Evolutionary conservation across 2,888 invertebrate genomes (phyloP), one percentile per base, ranked within the genome.

Genomic region (Pheosia tremula): DNA sequence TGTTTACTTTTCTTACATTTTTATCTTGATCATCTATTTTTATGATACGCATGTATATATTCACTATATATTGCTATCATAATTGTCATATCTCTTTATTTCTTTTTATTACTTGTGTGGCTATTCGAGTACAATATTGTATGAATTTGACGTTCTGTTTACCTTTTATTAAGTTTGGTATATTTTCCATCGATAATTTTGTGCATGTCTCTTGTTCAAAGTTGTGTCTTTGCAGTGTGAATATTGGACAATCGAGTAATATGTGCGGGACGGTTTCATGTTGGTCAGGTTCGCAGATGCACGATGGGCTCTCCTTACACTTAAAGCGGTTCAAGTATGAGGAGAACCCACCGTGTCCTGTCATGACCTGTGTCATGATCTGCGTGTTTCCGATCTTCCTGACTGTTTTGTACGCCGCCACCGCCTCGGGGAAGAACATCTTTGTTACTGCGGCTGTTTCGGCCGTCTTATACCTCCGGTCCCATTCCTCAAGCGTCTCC

Each of bases 301-400:
- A 69, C 38, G 69, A 60, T 55, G 67, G 62, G 56, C 24, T 58
- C 58, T 62, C 66, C 47, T 59, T 63, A 37, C 60, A 60, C 61
- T 66, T 69, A 49, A 69, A 71, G 0, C 63, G 36, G 5, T 54
- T 4, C 36, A 67, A 58, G 63, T 71, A 68, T 41, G 58, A 57
- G 47, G 64, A 66, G 63, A 70, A 66, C 53, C 70, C 68, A 54
- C 66, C 68, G 36, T 71, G 67, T 0, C 64, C 63, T 4, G 64
- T 67, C 43, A 69, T 8, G 0, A 62, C 4, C 11, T 69, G 65
- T 0, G 65, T 67, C 0, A 50, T 0, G 0, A 57, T 6, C 0
- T 36, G 8, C 0, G 13, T 39, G 0, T 54, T 39, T 3, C 8
- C 4, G 0, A 65, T 49, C 4, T 52, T 10, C 0, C 47, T 45